Evolutionary conservation across 2,888 invertebrate genomes (phyloP).

Genomic region (Caenorhabditis uteleia): DNA sequence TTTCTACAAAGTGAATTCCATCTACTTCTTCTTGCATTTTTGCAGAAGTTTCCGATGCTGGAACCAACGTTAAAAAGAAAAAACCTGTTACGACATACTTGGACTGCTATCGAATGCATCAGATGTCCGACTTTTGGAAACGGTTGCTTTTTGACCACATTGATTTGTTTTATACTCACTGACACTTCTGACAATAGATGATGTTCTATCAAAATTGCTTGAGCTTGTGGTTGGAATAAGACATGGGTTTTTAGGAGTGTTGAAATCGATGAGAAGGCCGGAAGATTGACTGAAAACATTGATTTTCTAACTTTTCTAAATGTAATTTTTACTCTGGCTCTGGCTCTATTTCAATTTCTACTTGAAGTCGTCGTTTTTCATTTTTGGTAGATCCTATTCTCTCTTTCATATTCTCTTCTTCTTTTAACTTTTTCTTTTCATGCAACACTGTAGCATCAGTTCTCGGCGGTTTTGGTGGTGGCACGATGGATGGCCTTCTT

Average conservation of each 20-base stretch:
- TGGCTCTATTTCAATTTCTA: neutral
- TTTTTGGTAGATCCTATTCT: too few species aligned
- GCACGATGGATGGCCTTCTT: conserved; percentile 51
- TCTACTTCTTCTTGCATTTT: conserved; percentile 60
- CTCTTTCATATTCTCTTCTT: conserved; percentile 25
- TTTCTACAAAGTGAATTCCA: conserved; percentile 60
- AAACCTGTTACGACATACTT: conserved; percentile 30
- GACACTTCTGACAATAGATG: conserved; percentile 69
- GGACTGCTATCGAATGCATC: conserved; percentile 57
- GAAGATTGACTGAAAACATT: too few species aligned
- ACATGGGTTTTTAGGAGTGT: too few species aligned
- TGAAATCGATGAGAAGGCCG: too few species aligned
- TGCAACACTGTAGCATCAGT: conserved; percentile 58
- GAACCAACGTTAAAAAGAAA: conserved; percentile 9
- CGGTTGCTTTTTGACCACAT: conserved; percentile 31
- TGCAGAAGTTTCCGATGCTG: conserved; percentile 52
- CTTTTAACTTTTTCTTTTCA: conserved; percentile 50
- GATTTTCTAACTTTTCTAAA: too few species aligned
- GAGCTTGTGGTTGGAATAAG: too few species aligned
- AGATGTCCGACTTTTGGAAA: conserved; percentile 56
- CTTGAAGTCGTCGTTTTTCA: too few species aligned
- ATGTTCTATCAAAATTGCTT: conserved; percentile 16
- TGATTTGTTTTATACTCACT: conserved; percentile 65
- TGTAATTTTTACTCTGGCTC: too few species aligned
- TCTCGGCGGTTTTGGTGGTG: conserved; percentile 66